These are phyloP conservation scores for Andrena bicolor DNA, from an alignment of 2,888 invertebrate species.

Conservation along the genomic window DNA sequence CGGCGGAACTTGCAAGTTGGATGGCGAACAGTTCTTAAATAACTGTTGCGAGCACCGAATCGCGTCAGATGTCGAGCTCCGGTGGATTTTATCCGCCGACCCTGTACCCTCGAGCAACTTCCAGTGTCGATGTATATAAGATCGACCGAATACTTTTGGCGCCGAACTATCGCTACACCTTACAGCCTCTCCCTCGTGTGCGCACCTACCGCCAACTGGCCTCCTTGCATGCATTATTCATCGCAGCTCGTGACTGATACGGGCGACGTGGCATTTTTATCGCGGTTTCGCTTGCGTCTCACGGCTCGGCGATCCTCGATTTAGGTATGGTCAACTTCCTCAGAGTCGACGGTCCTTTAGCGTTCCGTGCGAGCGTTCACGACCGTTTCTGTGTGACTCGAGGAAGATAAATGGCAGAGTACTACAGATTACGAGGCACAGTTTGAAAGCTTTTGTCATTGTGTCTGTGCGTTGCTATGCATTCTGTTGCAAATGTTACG, in stretches of 20 bases:
- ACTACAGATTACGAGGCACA: too few relatives aligned
- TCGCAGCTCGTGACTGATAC: constrained; percentile 81
- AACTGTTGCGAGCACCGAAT: constrained; percentile 28
- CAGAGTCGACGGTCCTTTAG: background rate
- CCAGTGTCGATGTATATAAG: background rate
- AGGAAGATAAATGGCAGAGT: background rate
- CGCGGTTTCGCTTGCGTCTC: constrained; percentile 73
- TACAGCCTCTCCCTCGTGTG: constrained; percentile 15
- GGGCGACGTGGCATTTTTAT: constrained; percentile 80
- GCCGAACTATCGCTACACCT: constrained; percentile 36
- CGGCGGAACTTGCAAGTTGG: background rate
- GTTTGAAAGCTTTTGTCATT: too few relatives aligned
- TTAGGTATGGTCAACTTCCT: constrained; percentile 43
- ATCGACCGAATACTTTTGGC: constrained; percentile 43
- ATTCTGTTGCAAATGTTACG: too few relatives aligned
- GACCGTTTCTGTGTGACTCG: background rate
- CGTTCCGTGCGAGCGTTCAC: background rate
- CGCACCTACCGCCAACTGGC: constrained; percentile 4
- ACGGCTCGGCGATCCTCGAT: constrained; percentile 68
- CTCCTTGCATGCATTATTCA: constrained; percentile 81
- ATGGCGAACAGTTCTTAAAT: constrained; percentile 48
- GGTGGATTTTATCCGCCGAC: constrained; percentile 63
- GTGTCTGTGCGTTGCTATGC: too few relatives aligned
- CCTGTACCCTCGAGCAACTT: constrained; percentile 21
- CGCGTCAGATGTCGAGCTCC: constrained; percentile 63